Conservation (phyloP, 2,888 invertebrate species). For the Rhopalosiphum nymphaeae region DNA sequence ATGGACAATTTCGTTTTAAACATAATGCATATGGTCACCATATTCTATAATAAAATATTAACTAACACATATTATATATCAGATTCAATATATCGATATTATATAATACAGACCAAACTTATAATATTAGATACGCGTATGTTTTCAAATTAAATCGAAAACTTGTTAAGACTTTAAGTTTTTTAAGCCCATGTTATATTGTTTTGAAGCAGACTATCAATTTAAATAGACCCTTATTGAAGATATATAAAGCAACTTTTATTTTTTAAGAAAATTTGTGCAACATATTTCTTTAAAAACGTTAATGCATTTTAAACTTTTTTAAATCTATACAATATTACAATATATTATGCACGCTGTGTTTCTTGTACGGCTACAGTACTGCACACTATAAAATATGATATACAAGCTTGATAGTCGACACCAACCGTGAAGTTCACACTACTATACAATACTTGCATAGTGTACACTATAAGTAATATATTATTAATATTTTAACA, state of each 20-base stretch:
- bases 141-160: neutral
- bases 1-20: too few species aligned
- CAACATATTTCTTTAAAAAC: neutral
- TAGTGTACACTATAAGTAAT: neutral
- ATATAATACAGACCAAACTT: neutral
- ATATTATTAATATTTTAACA: neutral
- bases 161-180: neutral
- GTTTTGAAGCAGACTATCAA: too few species aligned
- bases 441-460: neutral
- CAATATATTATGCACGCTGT: neutral
- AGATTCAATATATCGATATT: neutral
- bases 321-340: neutral
- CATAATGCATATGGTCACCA: too few species aligned
- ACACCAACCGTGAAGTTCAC: neutral
- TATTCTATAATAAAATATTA: neutral
- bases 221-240: too few species aligned
- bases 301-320: neutral
- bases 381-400: neutral
- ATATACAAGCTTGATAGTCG: neutral
- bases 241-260: neutral
- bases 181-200: neutral
- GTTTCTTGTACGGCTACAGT: neutral
- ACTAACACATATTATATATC: neutral
- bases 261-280: neutral
- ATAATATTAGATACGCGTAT: neutral